Evolutionary conservation across 64 coral and sea anemone species (phyloP).

Genomic region (Montipora efflorescens): DNA sequence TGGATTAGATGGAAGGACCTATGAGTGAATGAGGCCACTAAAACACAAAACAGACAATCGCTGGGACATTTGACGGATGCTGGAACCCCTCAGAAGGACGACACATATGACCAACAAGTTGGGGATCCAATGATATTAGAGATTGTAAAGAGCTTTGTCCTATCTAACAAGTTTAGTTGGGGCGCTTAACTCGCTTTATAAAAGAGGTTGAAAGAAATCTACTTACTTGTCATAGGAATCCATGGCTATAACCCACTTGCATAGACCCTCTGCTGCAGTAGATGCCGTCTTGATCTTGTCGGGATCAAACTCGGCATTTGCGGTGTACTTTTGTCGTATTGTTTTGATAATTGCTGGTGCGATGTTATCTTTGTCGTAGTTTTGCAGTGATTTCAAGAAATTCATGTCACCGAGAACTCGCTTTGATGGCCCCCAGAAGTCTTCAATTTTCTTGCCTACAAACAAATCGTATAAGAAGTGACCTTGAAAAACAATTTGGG

Average conservation of each 20-base stretch:
- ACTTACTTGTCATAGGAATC: constrained; percentile 98
- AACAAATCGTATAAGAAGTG: neutral
- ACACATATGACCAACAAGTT: too few species aligned
- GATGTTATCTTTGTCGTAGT: constrained; percentile 99
- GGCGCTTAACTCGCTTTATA: neutral
- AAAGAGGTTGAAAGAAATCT: neutral
- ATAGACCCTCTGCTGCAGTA: constrained; percentile 92
- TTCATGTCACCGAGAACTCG: constrained; percentile 94
- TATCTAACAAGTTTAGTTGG: too few species aligned
- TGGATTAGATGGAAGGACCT: too few species aligned
- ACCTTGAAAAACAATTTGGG: too few species aligned
- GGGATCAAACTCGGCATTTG: constrained; percentile 96
- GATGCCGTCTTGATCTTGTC: constrained; percentile 99
- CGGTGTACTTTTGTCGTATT: constrained; percentile 94
- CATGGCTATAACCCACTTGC: constrained; percentile 98
- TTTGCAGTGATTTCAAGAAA: constrained; percentile 88
- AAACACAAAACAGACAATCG: too few species aligned
- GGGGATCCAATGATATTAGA: too few species aligned
- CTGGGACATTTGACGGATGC: too few species aligned
- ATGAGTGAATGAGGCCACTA: too few species aligned
- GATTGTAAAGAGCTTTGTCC: too few species aligned
- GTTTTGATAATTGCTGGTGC: constrained; percentile 80
- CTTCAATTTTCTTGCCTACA: constrained; percentile 99
- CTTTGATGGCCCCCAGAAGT: constrained; percentile 98
- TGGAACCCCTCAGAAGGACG: too few species aligned